Base-by-base conservation (phyloP, 1,140 invertebrate species). In the Lordiphosa stackelbergi region DNA sequence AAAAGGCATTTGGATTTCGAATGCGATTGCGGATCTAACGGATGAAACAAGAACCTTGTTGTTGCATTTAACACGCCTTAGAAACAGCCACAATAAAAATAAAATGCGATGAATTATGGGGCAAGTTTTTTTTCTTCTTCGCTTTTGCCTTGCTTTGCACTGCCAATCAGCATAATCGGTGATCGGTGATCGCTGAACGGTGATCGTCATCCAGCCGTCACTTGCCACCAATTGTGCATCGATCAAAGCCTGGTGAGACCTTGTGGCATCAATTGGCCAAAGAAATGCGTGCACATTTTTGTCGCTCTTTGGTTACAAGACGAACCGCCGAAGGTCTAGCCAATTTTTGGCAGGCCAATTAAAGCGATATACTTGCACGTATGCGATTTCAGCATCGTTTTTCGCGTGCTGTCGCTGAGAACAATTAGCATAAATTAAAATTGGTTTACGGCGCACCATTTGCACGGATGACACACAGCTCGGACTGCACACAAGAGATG, bases 391-490 rank as follows among this genome's bases (percentile, higher is more conserved):
- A 55, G 53, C 49, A 60, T 56, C 41, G 66, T 53, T 74, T 66
- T 61, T 79, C 56, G 66, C 75, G 58, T 74, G 68, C 60, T 81
- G 58, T 66, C 54, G 46, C 58, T 69, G 58, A 54, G 54, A 57
- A 57, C 78, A 83, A 83, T 83, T 83, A 83, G 73, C 77, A 83
- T 83, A 83, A 83, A 83, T 83, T 83, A 83, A 83, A 77, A 66
- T 83, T 83, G 73, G 69, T 84, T 77, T 83, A 83, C 78, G 73
- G 69, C 69, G 16, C 56, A 73, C 51, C 56, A 62, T 72, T 69
- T 65, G 61, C 55, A 46, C n/a, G 61, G 69, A 73, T 73, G 69
- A 73, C 66, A 73, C 66, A 73, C 59, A 62, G 63, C 63, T 24
- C 37, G 59, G 45, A 24, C 22, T 16, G 22, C 34, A 45, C 5